Base-by-base conservation (phyloP, 2,888 invertebrate species). In the Xanthia icteritia region DNA sequence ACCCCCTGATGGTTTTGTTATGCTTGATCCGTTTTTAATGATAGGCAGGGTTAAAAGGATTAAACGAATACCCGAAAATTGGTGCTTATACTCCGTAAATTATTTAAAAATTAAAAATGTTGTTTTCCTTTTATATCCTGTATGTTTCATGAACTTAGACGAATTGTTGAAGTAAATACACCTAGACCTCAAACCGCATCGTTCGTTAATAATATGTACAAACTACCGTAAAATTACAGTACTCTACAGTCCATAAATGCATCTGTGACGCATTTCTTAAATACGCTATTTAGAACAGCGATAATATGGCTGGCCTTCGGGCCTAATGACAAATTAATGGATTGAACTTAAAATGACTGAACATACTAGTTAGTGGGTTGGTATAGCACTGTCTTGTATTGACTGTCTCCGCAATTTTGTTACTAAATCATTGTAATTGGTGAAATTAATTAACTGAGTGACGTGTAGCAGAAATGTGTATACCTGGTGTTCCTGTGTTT, bases 321-420 rank as follows among this genome's bases (percentile, higher is more conserved):
- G 71, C 83, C 86, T 96, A 96, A 96, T 94, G 94, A 93, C 88
- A 92, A 93, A 94, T 94, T 94, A 95, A 96, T 95, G 91, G 92
- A 87, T 88, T 92, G 90, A 89, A 89, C 78, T 89, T 86, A 84
- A 92, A 91, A 92, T 92, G 89, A 90, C 81, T 76, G 73, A 85
- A 81, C 93, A 93, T 84, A 93, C 78, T 84, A 88, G 88, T 90
- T 70, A 68, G 88, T 90, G 87, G 81, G 83, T 85, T 84, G 81
- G 83, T 76, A 77, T 85, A 78, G 90, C 75, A 87, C 85, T 87
- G 93, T 89, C 91, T 90, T 89, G 91, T 91, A 84, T 80, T 82
- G 71, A 76, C 70, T 66, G 75, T 79, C 66, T 83, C 72, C 63
- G 69, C 64, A 56, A 70, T 74, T 75, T 75, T 69, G 54, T 67